Evolutionary conservation across 1,140 invertebrate species (phyloP), one percentile per base, ranked within the genome.

Genomic region (Aricia agestis): DNA sequence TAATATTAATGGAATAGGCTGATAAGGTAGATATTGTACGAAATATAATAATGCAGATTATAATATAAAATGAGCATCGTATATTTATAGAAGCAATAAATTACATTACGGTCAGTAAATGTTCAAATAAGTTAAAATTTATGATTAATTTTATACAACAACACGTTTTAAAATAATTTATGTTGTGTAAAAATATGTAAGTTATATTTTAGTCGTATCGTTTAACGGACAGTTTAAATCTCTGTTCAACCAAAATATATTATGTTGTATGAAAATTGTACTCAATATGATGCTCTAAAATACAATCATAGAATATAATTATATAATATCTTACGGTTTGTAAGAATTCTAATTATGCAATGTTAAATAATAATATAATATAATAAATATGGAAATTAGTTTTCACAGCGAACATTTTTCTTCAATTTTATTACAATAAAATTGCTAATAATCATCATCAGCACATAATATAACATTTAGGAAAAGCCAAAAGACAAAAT

Each of bases 101-200:
- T 63, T 25, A 19, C 59, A 63, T 63, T 63, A 63, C 59, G 59
- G 59, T 19, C 59, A 19, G 59, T 63, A 25, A 19, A 25, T 25
- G 59, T 63, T 63, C 59, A 63, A 63, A 63, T 63, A 63, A 63
- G 59, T 63, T 63, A 19, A 63, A 63, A 63, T 63, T 63, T 63
- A 63, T 63, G 59, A 63, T 63, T 19, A 63, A 63, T 63, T 63
- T 63, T 63, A 63, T 63, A 63, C 18, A 25, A 63, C 59, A 63
- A 63, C 59, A 63, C 19, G 59, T 19, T 63, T 63, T 63, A 10
- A 25, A 63, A 63, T 63, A 19, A 63, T 63, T 63, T 63, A 19
- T 63, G 59, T 63, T 63, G 59, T 63, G 18, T 63, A 63, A 63
- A 63, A 63, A 63, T 63, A 11, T 63, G 59, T 19, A 63, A 63